Percentiles rank a stretch among this genome's conserved stretches.
phyloP scores from a whole-genome alignment of 1,140 invertebrate species.

The Lasioglossum baleicum region DNA sequence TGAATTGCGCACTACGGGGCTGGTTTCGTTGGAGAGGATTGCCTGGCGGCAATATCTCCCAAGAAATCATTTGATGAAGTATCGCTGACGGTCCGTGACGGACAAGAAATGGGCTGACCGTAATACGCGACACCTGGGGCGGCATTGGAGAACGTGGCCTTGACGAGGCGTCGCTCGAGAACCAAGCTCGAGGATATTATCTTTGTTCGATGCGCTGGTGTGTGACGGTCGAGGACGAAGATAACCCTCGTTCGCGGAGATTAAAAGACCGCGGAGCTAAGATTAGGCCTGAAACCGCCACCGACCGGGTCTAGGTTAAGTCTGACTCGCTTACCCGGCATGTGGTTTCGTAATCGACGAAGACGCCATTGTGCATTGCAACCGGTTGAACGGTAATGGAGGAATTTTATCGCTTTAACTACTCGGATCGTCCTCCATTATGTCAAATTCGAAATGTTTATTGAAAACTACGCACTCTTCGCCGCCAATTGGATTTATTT shows the following conservation, averaged over 20 bases:
- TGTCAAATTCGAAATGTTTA: too few relatives aligned
- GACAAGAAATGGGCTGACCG: slow-evolving; percentile 7
- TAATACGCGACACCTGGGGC: slow-evolving; percentile 24
- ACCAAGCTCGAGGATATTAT: slow-evolving; percentile 11
- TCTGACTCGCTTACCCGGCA: neutral
- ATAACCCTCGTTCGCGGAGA: slow-evolving; percentile 15
- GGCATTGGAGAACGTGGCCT: slow-evolving; percentile 30
- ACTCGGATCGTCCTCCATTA: too few relatives aligned
- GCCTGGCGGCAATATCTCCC: neutral
- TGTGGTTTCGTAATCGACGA: neutral
- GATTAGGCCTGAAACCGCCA: slow-evolving; percentile 8
- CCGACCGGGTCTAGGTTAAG: neutral
- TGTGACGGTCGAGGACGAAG: neutral
- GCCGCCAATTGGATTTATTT: too few relatives aligned
- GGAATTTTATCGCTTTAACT: too few relatives aligned
- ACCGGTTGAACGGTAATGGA: too few relatives aligned
- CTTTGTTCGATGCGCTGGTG: neutral
- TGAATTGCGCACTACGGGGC: too few relatives aligned
- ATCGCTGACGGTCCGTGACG: slow-evolving; percentile 13
- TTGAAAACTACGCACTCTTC: too few relatives aligned
- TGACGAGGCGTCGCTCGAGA: slow-evolving; percentile 2
- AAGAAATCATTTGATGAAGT: neutral
- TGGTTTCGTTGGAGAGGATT: neutral
- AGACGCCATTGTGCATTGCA: too few relatives aligned
- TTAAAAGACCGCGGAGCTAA: slow-evolving; percentile 25